phyloP scores from a whole-genome alignment of 2,888 invertebrate genomes.

The Coleophora flavipennella region DNA sequence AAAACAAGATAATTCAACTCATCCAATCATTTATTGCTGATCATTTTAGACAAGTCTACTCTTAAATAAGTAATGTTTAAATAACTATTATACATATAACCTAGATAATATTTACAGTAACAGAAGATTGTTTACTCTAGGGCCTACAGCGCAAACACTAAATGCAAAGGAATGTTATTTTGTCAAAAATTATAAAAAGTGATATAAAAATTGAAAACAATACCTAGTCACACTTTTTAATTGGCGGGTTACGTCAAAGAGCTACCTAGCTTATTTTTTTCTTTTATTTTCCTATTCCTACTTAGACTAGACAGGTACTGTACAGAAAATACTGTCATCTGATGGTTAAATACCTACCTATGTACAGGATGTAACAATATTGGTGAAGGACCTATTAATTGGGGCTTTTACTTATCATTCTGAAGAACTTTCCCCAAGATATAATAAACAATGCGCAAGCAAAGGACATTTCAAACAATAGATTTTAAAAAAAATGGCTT shows the following conservation, averaged over 20 bases:
- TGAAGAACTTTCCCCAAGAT: too few species aligned
- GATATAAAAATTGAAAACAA: neutral
- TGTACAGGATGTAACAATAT: too few species aligned
- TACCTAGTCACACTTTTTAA: neutral
- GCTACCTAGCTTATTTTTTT: constrained; percentile 16
- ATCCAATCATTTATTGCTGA: too few species aligned
- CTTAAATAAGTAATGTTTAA: neutral
- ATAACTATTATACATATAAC: neutral
- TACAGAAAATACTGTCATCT: constrained; percentile 60
- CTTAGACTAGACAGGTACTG: constrained; percentile 70
- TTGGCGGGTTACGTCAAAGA: neutral
- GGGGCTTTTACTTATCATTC: too few species aligned
- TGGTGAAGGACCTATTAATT: too few species aligned
- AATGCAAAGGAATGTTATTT: constrained; percentile 58
- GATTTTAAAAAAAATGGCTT: too few species aligned
- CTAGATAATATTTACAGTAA: constrained; percentile 1
- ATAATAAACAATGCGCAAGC: too few species aligned
- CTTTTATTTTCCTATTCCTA: constrained; percentile 22
- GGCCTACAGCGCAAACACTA: constrained; percentile 34
- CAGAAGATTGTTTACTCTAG: constrained; percentile 20
- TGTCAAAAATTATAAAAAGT: constrained; percentile 6
- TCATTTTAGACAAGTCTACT: too few species aligned
- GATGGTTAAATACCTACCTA: too few species aligned
- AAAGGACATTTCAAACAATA: too few species aligned
- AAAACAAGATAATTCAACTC: too few species aligned